phyloP scores from a whole-genome alignment of 2,888 invertebrate genomes.

The Sthenelais limicola region DNA sequence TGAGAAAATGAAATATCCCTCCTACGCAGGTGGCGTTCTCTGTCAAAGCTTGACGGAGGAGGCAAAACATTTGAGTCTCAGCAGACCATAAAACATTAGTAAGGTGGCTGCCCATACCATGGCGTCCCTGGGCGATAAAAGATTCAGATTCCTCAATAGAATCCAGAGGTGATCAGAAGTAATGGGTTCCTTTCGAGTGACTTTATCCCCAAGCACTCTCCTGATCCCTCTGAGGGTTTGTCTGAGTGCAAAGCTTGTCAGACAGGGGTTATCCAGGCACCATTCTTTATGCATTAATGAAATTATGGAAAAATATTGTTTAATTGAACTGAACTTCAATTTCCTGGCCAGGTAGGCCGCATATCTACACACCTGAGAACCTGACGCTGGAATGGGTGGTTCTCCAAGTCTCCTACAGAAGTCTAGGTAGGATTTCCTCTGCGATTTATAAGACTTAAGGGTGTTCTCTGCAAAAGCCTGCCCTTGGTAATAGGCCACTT shows the following conservation, averaged over 20 bases:
- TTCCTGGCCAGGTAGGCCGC: constrained; percentile 2
- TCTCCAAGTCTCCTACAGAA: background rate
- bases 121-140: background rate
- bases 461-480: background rate
- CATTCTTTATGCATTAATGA: background rate
- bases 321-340: background rate
- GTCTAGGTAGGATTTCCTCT: background rate
- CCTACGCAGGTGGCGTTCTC: constrained; percentile 7
- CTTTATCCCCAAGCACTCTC: background rate
- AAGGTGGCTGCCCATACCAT: constrained; percentile 26
- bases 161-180: constrained; percentile 8
- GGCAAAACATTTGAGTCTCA: constrained; percentile 8
- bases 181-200: constrained; percentile 1
- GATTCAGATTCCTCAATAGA: background rate
- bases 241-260: background rate
- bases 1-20: background rate
- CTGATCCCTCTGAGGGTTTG: background rate
- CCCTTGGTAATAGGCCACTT: background rate
- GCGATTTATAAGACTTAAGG: background rate
- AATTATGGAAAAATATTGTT: constrained; percentile 6
- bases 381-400: constrained; percentile 4
- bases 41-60: background rate
- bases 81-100: constrained; percentile 12
- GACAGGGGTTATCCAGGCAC: constrained; percentile 4
- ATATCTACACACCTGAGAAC: background rate